Evolutionary conservation across 2,888 invertebrate species (phyloP), one percentile per base, ranked within the genome.

Genomic region (Isotomurus palustris): DNA sequence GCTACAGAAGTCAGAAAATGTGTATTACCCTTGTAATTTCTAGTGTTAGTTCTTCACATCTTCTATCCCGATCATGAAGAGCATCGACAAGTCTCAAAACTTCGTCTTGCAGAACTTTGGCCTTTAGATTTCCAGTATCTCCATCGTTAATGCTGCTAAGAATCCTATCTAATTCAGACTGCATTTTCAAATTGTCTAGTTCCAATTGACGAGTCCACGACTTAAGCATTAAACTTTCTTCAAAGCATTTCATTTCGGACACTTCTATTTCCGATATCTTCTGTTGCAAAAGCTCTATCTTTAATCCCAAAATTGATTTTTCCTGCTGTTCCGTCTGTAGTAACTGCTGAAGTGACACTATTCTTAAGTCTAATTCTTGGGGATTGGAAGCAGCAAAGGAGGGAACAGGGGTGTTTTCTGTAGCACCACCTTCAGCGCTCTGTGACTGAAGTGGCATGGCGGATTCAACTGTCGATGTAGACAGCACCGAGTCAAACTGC

Each of bases 21-120:
- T 36, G 17, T 53, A 47, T 66, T 67, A 76, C 77, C 72, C 79
- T 86, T 66, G 87, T 87, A 51, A 92, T 77, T 74, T 92, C 91
- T 71, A 87, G 81, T 0, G 90, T 90, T 58, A 92, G 78, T 74
- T 91, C 91, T 72, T 91, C 91, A 73, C 88, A 88, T 1, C 88
- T 81, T 58, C 91, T 86, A 69, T 91, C 91, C 64, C 90, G 80
- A 72, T 90, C 88, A 74, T 92, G 91, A 51, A 91, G 77, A 85
- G 64, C 55, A 32, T 67, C 51, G 3, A 66, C 63, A 10, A 66
- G 35, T 12, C 66, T 44, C n/a, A 58, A 47, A 3, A 66, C 61
- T 56, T 66, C 63, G n/a, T 60, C 63, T 14, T 66, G 61, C 0
- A 66, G 48, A 0, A 58, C 61, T 41, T 64, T 54, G 40, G 50